Evolutionary conservation across 2,797 vertebrate genomes (phyloP).

Genomic region (Cyprinodon diabolis): DNA sequence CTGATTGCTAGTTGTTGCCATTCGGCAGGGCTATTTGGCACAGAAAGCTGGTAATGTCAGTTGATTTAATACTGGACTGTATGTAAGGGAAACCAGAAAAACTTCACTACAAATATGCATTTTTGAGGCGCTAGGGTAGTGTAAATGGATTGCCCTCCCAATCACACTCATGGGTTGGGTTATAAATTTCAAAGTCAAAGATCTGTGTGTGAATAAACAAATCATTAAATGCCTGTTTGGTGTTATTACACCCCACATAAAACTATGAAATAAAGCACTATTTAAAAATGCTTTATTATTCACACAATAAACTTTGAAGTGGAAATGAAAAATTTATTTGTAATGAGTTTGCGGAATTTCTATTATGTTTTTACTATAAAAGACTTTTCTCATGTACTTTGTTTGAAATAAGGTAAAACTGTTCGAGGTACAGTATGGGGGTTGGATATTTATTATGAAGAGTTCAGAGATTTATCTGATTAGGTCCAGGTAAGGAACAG

Average conservation of each 20-base stretch:
- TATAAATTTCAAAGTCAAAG: too few relatives aligned
- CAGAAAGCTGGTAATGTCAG: neutral
- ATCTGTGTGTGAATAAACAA: too few relatives aligned
- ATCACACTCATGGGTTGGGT: too few relatives aligned
- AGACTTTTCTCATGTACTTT: neutral
- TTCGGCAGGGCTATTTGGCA: neutral
- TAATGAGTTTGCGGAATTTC: neutral
- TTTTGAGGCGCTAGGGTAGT: neutral
- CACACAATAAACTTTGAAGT: neutral
- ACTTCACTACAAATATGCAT: neutral
- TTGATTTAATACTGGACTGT: neutral
- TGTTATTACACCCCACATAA: too few relatives aligned
- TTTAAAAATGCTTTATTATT: neutral
- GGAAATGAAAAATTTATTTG: neutral
- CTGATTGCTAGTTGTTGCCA: neutral
- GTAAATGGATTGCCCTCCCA: too few relatives aligned
- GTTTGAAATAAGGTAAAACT: neutral
- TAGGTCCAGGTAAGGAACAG: neutral
- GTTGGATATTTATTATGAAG: slow-evolving; percentile 11
- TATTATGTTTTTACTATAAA: too few relatives aligned
- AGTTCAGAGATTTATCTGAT: slow-evolving; percentile 7
- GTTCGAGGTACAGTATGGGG: neutral
- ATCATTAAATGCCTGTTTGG: too few relatives aligned
- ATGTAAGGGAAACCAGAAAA: neutral
- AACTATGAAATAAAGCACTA: too few relatives aligned